phyloP scores from a whole-genome alignment of 2,797 vertebrate species.

The Ctenopoma kingsleyae region DNA sequence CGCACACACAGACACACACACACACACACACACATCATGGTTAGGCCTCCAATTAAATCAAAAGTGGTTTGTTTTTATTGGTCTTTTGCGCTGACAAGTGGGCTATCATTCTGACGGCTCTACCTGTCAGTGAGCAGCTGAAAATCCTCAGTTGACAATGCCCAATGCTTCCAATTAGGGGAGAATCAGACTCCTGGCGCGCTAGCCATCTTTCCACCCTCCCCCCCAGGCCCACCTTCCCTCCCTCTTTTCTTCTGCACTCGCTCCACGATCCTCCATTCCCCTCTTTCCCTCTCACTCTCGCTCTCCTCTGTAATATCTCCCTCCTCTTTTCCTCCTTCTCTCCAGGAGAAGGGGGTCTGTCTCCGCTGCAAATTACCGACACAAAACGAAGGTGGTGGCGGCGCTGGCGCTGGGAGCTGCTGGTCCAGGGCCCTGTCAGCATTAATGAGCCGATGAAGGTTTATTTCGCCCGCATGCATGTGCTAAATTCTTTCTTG shows the following conservation, averaged over 20 bases:
- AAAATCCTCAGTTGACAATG: slow-evolving; percentile 99
- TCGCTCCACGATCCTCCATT: slow-evolving; percentile 73
- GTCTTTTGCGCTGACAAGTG: slow-evolving; percentile 99
- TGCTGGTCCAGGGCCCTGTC: slow-evolving; percentile 93
- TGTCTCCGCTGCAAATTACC: slow-evolving; percentile 95
- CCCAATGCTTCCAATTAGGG: slow-evolving; percentile 99
- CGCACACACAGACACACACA: no score
- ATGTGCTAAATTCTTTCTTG: slow-evolving; percentile 99
- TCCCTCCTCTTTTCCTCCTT: slow-evolving; percentile 48
- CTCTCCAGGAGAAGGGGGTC: slow-evolving; percentile 80
- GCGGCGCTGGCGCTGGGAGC: slow-evolving; percentile 85
- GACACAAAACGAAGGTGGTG: slow-evolving; percentile 96
- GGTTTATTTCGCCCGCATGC: slow-evolving; percentile 92
- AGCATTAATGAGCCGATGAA: slow-evolving; percentile 99
- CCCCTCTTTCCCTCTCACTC: slow-evolving; percentile 69
- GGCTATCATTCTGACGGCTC: slow-evolving; percentile 98
- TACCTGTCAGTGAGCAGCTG: slow-evolving; percentile 98
- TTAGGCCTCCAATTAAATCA: slow-evolving; percentile 99
- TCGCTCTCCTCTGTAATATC: slow-evolving; percentile 54
- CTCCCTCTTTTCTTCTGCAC: slow-evolving; percentile 78
- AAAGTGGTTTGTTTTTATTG: slow-evolving; percentile 99
- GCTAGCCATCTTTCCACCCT: slow-evolving; percentile 92
- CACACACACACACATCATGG: slow-evolving; percentile 63
- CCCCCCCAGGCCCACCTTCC: slow-evolving; percentile 79
- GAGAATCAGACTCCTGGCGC: slow-evolving; percentile 94